A percentile compares a stretch with the other conserved stretches of the same genome.
phyloP scores from a whole-genome alignment of 1,140 invertebrate species.

The Nixonia krombeini region DNA sequence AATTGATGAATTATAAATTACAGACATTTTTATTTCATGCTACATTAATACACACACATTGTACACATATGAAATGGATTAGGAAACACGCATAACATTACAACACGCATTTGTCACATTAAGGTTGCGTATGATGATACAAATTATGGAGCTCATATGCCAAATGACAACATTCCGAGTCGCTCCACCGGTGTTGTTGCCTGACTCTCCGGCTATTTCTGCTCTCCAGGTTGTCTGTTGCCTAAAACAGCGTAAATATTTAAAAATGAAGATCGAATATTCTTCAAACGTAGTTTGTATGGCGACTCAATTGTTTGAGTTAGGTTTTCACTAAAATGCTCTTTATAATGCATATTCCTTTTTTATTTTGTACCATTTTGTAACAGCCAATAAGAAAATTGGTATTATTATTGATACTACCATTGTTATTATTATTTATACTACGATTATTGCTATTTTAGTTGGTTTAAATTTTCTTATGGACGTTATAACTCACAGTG shows the following conservation, averaged over 20 bases:
- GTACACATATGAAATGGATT: too few species aligned
- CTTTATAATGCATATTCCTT: slow-evolving; percentile 1
- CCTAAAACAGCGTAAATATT: slow-evolving; percentile 35
- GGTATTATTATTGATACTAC: neutral
- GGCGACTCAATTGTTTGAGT: too few species aligned
- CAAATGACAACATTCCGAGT: slow-evolving; percentile 67
- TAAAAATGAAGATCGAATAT: too few species aligned
- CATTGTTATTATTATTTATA: neutral
- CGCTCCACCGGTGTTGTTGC: slow-evolving; percentile 65
- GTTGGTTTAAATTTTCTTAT: neutral
- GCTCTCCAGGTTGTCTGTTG: slow-evolving; percentile 39
- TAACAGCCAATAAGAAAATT: too few species aligned
- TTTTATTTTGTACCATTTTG: too few species aligned
- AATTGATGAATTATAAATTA: too few species aligned
- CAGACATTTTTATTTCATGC: too few species aligned
- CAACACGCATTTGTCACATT: slow-evolving; percentile 21
- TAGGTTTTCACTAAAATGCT: too few species aligned
- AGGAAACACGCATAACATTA: neutral
- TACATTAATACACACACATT: too few species aligned
- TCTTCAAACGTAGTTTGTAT: too few species aligned
- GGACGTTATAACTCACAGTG: slow-evolving; percentile 55
- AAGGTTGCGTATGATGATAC: slow-evolving; percentile 48
- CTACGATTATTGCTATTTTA: neutral
- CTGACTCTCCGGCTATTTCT: slow-evolving; percentile 41
- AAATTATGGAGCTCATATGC: slow-evolving; percentile 64